Evolutionary conservation across 2,113 vertebrate species (phyloP), one percentile per base, ranked within the genome.

Genomic region (Chaetops frenatus): DNA sequence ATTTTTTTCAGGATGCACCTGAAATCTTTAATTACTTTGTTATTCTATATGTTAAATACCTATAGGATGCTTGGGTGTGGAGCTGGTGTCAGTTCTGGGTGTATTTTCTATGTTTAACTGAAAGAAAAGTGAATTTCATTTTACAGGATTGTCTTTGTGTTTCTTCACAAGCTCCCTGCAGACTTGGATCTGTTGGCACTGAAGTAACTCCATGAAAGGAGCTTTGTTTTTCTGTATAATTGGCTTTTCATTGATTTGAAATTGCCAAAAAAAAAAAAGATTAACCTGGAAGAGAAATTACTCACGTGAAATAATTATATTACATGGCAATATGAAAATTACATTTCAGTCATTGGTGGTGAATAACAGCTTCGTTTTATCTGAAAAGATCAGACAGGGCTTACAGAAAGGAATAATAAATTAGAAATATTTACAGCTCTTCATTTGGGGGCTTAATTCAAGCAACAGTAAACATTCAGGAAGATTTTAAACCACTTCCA

Each of bases 31-130:
- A 36, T 92, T 81, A 19, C 29, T 45, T 8, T n/a, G 13, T 54
- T 53, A 2, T 15, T 38, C 12, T 54, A 0, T 9, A 0, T 45
- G 31, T 47, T 74, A 27, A 70, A 42, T 66, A n/a, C 21, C 15
- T n/a, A 1, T 3, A 33, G 67, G 45, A 10, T n/a, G 74, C 31
- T 77, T 3, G 0, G 1, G 23, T 66, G 35, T n/a, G 51, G 40
- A 62, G 65, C 42, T 92, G 29, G 3, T 62, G 9, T 48, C 38
- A 80, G 5, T 36, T 45, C 40, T 80, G 13, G 15, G 20, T 69
- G 4, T 11, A 0, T 88, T 73, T 92, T 79, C 40, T 72, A 0
- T 72, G 38, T 62, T 35, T 40, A 47, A 28, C 45, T 70, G 60
- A 45, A 69, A 80, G 33, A 66, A 71, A 40, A n/a, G 6, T 19